Conservation (phyloP, 2,888 invertebrate genomes). For the Neoscelio sp. region DNA sequence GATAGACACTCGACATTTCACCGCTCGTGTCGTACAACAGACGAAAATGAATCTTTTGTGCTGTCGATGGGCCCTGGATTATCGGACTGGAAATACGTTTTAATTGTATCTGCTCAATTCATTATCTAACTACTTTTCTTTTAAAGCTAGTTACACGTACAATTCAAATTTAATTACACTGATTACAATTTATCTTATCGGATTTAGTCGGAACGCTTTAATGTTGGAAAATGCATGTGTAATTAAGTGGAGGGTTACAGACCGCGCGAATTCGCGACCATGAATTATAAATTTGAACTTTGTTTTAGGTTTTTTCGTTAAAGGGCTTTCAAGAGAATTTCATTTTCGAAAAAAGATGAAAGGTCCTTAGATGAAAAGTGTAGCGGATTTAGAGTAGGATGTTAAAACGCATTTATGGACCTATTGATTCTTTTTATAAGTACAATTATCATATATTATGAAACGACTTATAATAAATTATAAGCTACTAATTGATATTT, state of each 20-base stretch:
- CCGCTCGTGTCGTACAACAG: constrained; percentile 66
- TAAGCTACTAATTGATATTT: no score
- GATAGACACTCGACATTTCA: constrained; percentile 73
- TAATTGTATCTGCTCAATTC: constrained; percentile 46
- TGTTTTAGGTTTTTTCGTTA: no score
- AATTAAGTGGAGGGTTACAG: constrained; percentile 2
- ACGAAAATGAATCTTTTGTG: constrained; percentile 62
- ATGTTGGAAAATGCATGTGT: background rate
- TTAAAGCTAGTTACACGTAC: constrained; percentile 20
- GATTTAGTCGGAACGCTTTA: background rate
- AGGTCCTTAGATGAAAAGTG: no score
- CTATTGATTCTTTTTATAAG: no score
- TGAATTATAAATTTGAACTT: background rate
- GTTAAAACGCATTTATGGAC: no score
- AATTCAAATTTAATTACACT: constrained; percentile 29
- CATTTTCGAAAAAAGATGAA: no score
- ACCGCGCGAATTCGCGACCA: background rate
- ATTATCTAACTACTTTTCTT: constrained; percentile 30
- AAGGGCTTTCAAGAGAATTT: no score
- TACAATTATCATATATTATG: no score
- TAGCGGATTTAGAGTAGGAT: no score
- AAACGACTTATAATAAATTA: no score
- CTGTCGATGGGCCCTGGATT: constrained; percentile 32
- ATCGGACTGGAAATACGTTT: constrained; percentile 47
- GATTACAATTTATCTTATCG: constrained; percentile 22